Evolutionary conservation across 2,888 invertebrate species (phyloP).

Genomic region (Aspidapion aeneum): DNA sequence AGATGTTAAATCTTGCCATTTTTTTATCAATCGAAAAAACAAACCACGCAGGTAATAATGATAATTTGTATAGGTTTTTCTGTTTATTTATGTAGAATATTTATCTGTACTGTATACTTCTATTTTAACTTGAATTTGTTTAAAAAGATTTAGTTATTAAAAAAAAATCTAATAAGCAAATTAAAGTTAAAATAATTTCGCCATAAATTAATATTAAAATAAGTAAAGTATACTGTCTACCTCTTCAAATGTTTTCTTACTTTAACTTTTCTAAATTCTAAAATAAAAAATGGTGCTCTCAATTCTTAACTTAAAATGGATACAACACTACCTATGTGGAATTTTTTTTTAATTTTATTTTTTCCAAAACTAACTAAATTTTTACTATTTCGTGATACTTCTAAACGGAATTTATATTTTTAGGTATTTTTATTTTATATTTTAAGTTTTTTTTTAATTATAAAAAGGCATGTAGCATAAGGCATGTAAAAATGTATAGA

Average conservation of each 20-base stretch:
- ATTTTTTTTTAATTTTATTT: too few species aligned
- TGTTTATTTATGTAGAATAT: constrained; percentile 20
- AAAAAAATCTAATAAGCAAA: background rate
- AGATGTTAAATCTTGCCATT: too few species aligned
- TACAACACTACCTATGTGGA: too few species aligned
- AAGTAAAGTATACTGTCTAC: background rate
- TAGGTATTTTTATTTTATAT: too few species aligned
- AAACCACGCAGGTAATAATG: too few species aligned
- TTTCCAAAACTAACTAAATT: too few species aligned
- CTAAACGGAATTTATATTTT: too few species aligned
- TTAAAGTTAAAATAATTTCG: background rate
- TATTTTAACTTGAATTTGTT: background rate
- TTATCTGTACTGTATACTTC: constrained; percentile 18
- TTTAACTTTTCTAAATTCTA: background rate
- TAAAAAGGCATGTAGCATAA: background rate
- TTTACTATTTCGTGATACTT: too few species aligned
- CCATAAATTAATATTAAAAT: background rate
- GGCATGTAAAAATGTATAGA: constrained; percentile 20
- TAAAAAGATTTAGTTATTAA: background rate
- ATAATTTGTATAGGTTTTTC: constrained; percentile 10
- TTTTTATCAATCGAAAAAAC: too few species aligned
- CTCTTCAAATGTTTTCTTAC: too few species aligned
- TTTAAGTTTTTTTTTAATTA: too few species aligned
- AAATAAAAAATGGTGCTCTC: background rate
- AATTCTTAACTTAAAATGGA: too few species aligned